Evolutionary conservation across 2,113 vertebrate species (phyloP).

Genomic region (Spheniscus mendiculus): DNA sequence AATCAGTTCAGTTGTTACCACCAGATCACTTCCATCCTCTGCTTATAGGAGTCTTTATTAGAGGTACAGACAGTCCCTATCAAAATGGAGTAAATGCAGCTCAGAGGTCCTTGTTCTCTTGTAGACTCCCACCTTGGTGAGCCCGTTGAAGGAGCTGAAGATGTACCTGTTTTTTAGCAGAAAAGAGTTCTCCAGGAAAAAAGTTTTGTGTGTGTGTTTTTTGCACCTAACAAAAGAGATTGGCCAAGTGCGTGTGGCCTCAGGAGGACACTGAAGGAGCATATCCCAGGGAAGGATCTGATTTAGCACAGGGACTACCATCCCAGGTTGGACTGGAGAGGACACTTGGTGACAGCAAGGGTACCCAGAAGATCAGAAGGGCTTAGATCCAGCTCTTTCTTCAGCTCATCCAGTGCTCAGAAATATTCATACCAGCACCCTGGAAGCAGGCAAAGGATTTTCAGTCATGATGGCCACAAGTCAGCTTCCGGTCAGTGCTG

Average conservation of each 20-base stretch:
- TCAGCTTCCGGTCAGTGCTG: background rate
- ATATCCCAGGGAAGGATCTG: no score
- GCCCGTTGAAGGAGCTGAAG: background rate
- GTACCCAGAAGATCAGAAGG: background rate
- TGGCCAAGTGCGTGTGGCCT: background rate
- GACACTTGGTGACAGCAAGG: background rate
- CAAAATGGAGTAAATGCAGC: background rate
- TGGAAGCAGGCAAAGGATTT: background rate
- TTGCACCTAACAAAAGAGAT: background rate
- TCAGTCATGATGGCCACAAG: background rate
- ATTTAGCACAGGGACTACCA: background rate
- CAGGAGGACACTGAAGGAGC: no score
- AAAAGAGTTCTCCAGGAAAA: background rate
- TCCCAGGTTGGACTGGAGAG: background rate
- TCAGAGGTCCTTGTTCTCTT: background rate
- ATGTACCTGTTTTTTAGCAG: background rate
- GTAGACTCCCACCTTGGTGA: background rate
- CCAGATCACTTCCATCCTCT: background rate
- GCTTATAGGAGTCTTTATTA: background rate
- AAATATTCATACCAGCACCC: background rate
- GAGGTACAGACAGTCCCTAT: background rate
- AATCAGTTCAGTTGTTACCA: background rate
- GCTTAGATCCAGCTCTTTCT: background rate
- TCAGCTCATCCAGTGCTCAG: background rate
- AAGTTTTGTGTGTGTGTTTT: background rate